Conservation (phyloP, 2,888 invertebrate genomes). For the Himalopsyche tibetana region DNA sequence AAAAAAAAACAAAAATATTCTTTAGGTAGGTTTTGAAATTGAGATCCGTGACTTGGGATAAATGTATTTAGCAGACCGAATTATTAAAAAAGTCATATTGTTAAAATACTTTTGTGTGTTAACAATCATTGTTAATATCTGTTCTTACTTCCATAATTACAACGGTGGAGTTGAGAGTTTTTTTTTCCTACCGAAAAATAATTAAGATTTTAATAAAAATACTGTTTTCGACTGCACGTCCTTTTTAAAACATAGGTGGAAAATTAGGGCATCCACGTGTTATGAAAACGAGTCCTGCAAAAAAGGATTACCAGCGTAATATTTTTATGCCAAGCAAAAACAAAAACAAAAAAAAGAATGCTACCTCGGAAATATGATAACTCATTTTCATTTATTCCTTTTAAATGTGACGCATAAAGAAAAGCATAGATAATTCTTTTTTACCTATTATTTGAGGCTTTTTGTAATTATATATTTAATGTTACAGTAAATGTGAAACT, state of each 20-base stretch:
- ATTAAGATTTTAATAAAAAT: background rate
- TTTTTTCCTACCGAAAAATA: background rate
- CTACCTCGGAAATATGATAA: background rate
- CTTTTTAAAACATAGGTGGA: background rate
- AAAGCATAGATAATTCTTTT: background rate
- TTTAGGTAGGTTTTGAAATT: no score
- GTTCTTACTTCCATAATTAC: no score
- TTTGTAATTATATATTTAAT: no score
- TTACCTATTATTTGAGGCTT: no score
- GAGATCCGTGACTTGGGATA: no score
- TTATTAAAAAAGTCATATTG: no score
- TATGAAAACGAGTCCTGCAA: background rate
- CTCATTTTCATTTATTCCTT: conserved; percentile 3
- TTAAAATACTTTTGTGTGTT: no score
- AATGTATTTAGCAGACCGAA: no score
- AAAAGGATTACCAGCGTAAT: conserved; percentile 1
- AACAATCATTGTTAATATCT: no score
- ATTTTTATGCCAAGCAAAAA: background rate
- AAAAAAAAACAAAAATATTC: no score
- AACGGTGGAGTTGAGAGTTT: background rate
- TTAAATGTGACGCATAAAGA: background rate
- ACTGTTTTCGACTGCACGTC: background rate
- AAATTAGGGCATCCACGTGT: conserved; percentile 26
- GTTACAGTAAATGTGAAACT: no score
- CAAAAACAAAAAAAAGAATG: background rate